Percentiles rank a stretch among this genome's conserved stretches.
These are phyloP conservation scores for Micromesistius poutassou DNA, from an alignment of 2,797 vertebrate genomes.

Conservation along the genomic window DNA sequence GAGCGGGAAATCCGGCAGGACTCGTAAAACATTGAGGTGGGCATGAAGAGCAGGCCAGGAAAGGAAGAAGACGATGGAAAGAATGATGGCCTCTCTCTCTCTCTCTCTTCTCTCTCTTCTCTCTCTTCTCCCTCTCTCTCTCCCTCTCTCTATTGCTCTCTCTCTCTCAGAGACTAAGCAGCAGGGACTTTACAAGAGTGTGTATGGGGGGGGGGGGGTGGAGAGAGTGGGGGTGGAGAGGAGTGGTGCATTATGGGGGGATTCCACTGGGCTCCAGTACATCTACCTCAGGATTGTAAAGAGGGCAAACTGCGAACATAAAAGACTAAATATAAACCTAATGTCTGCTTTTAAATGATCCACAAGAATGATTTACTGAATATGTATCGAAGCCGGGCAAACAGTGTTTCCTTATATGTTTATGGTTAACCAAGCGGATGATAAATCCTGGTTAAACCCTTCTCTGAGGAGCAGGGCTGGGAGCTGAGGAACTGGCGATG, in stretches of 20 bases:
- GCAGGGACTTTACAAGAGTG: slow-evolving; percentile 25
- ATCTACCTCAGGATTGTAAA: slow-evolving; percentile 25
- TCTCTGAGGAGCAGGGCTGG: slow-evolving; percentile 22
- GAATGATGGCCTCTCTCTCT: slow-evolving; percentile 39
- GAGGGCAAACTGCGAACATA: slow-evolving; percentile 32
- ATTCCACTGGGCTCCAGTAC: slow-evolving; percentile 24
- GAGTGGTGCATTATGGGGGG: slow-evolving; percentile 29
- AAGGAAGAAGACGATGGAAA: slow-evolving; percentile 38
- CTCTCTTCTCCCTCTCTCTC: neutral
- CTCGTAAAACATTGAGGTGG: slow-evolving; percentile 10
- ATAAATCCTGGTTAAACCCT: slow-evolving; percentile 33
- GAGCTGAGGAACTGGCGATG: neutral
- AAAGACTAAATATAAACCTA: slow-evolving; percentile 53
- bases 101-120: neutral
- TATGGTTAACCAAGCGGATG: slow-evolving; percentile 33
- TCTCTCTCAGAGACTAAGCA: slow-evolving; percentile 13
- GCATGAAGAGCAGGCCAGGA: slow-evolving; percentile 31
- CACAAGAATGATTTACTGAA: slow-evolving; percentile 42
- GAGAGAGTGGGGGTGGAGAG: slow-evolving; percentile 23
- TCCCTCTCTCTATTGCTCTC: neutral
- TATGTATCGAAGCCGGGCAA: slow-evolving; percentile 19
- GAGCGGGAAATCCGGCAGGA: slow-evolving; percentile 15
- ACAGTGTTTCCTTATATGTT: slow-evolving; percentile 38
- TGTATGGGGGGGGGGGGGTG: slow-evolving; percentile 5
- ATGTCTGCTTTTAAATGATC: slow-evolving; percentile 46